Conservation (phyloP, 2,888 invertebrate species). For the Patella ulyssiponensis region DNA sequence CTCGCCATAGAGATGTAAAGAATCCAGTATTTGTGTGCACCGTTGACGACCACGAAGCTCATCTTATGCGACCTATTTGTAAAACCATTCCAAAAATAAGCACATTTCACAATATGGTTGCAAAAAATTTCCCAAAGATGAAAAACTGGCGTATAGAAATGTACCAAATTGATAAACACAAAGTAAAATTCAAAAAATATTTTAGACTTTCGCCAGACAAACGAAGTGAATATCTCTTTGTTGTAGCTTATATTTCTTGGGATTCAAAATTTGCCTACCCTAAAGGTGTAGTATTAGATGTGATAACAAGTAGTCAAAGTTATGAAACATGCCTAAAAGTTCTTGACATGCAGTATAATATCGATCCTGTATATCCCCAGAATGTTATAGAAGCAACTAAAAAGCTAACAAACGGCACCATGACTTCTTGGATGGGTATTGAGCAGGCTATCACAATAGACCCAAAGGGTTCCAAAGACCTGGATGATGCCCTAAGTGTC, state of each 20-base stretch:
- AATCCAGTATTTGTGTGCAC: slow-evolving; percentile 43
- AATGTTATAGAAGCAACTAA: neutral
- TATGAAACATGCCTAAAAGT: slow-evolving; percentile 25
- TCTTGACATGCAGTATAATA: slow-evolving; percentile 24
- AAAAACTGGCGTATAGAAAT: slow-evolving; percentile 40
- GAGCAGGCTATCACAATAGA: slow-evolving; percentile 45
- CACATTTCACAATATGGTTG: slow-evolving; percentile 2
- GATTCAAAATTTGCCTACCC: slow-evolving; percentile 43
- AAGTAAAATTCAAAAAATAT: slow-evolving; percentile 26
- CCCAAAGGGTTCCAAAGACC: slow-evolving; percentile 39
- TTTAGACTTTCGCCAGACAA: slow-evolving; percentile 38
- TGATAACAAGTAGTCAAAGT: slow-evolving; percentile 32
- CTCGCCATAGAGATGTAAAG: neutral
- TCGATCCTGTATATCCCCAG: neutral
- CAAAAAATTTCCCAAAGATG: slow-evolving; percentile 13
- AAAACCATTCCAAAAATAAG: slow-evolving; percentile 53
- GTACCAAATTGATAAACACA: slow-evolving; percentile 31
- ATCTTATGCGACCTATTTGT: slow-evolving; percentile 49
- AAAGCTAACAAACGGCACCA: neutral
- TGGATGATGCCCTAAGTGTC: slow-evolving; percentile 47
- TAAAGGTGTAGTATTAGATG: slow-evolving; percentile 45
- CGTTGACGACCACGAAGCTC: slow-evolving; percentile 39
- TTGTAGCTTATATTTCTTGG: slow-evolving; percentile 50
- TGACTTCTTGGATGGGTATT: slow-evolving; percentile 12
- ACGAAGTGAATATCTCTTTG: slow-evolving; percentile 44